Base-by-base conservation (phyloP, 2,888 invertebrate genomes). In the Stramonita haemastoma region DNA sequence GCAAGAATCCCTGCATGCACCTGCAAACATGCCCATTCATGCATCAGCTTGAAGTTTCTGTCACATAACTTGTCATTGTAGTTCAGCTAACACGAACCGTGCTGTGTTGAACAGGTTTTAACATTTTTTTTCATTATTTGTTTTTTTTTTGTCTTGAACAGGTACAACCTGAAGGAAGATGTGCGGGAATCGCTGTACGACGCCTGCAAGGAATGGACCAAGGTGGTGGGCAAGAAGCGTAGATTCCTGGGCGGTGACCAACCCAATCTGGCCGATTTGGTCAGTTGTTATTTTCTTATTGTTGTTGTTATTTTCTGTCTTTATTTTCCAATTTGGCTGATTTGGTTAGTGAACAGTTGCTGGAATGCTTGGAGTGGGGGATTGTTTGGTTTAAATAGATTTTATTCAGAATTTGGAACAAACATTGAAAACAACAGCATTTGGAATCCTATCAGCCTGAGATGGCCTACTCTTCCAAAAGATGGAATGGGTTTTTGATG, bases 201-300 rank as follows among this genome's bases (percentile, higher is more conserved):
- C 90, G 98, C 98, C 86, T 97, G 98, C 88, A 97, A 98, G 94
- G 96, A 97, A 83, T 99, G 99, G 95, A 96, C 97, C 89, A 96
- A 96, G 84, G 97, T 97, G 57, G 96, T 99, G 0, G 96, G 96
- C 1, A 94, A 95, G 46, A 97, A 97, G 73, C 97, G 97, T 92
- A 97, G 97, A 92, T 99, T 98, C 95, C 97, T 98, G 96, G 99
- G 99, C 15, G 99, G 99, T 0, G 95, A 96, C 36, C 96, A 97
- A 29, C 99, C 99, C 0, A 98, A 99, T 96, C 96, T 99, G 15
- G 98, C 99, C 0, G 99, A 99, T 96, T 96, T 99, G 87, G 96
- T 96, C 93, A 94, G 94, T 85, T n/a, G n/a, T n/a, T n/a, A 66
- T 66, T 22, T 19, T 66, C 66, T 66, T 22, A 66, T 66, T 66